These are phyloP conservation scores for Channa argus DNA, from an alignment of 2,113 vertebrate species.

Conservation along the genomic window DNA sequence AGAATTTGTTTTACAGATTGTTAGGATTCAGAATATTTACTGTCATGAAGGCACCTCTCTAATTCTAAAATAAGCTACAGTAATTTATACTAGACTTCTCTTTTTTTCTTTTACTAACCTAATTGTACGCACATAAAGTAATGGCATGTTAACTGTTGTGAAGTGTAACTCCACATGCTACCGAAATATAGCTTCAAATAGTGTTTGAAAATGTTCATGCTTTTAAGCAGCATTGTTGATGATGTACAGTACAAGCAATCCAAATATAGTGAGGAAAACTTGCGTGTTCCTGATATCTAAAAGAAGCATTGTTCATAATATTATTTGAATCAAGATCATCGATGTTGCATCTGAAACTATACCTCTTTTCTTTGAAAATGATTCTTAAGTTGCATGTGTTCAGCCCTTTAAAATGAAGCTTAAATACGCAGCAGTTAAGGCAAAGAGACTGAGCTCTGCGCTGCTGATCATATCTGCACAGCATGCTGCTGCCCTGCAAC, in stretches of 20 bases:
- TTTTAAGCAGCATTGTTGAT: no score
- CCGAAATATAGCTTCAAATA: background rate
- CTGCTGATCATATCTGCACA: constrained; percentile 41
- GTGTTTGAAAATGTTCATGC: background rate
- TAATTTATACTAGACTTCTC: no score
- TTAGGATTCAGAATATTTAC: no score
- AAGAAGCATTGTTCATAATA: background rate
- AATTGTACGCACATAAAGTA: background rate
- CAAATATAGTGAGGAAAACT: background rate
- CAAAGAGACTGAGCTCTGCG: constrained; percentile 12
- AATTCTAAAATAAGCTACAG: no score
- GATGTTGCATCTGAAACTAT: background rate
- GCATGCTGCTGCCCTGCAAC: constrained; percentile 57
- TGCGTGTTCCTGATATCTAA: background rate
- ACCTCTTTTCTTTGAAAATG: no score
- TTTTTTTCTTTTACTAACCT: background rate
- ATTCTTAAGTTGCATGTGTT: background rate
- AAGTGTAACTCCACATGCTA: background rate
- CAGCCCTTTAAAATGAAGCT: background rate
- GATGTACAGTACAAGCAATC: background rate
- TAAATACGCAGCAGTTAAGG: constrained; percentile 2
- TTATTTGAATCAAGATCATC: no score
- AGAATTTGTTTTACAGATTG: background rate
- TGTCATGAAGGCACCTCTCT: no score
- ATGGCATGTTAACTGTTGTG: background rate